Evolutionary conservation across 1,140 invertebrate genomes (phyloP).

Genomic region (Euglossa dilemma): DNA sequence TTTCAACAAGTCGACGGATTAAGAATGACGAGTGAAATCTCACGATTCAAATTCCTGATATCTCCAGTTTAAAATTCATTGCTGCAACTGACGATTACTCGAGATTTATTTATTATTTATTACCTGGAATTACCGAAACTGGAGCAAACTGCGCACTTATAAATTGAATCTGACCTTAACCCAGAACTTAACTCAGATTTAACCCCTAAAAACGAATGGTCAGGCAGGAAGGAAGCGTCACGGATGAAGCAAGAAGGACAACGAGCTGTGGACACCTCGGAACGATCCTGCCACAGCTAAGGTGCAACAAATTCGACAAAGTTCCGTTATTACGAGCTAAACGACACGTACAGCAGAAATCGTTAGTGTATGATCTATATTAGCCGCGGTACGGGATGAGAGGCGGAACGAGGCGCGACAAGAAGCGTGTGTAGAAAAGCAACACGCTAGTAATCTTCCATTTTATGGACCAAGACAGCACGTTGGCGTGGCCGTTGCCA

Average conservation of each 20-base stretch:
- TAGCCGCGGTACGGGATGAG: background rate
- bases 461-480: slow-evolving; percentile 50
- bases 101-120: too few relatives aligned
- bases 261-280: background rate
- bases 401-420: slow-evolving; percentile 30
- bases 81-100: too few relatives aligned
- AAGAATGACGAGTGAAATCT: too few relatives aligned
- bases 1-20: too few relatives aligned
- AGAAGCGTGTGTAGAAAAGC: slow-evolving; percentile 43
- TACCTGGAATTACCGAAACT: too few relatives aligned
- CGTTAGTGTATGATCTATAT: slow-evolving; percentile 51
- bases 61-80: too few relatives aligned
- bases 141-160: too few relatives aligned
- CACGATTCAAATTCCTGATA: too few relatives aligned
- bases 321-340: slow-evolving; percentile 36
- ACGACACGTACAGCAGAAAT: slow-evolving; percentile 17
- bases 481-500: slow-evolving; percentile 41
- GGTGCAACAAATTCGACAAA: background rate
- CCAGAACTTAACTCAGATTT: too few relatives aligned
- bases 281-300: background rate
- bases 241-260: background rate
- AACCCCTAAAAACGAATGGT: too few relatives aligned
- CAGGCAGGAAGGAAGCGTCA: too few relatives aligned
- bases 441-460: slow-evolving; percentile 51
- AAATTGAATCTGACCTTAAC: too few relatives aligned